Conservation (phyloP, 1,140 invertebrate species). For the Sesamia nonagrioides region DNA sequence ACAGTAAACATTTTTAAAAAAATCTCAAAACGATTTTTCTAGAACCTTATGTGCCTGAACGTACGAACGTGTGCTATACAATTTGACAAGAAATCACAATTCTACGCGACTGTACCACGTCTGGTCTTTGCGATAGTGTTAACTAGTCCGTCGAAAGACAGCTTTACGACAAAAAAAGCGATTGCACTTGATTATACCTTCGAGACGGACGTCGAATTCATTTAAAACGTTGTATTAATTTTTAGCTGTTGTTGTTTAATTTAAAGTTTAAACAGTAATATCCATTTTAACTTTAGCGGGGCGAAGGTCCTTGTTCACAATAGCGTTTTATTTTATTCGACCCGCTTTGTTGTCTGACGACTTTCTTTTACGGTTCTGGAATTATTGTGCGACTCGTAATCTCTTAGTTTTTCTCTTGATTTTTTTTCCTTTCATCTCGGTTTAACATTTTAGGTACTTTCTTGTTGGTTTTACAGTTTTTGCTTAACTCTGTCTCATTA, state of each 20-base stretch:
- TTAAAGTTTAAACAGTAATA: conserved; percentile 46
- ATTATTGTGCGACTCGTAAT: conserved; percentile 32
- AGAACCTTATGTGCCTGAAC: conserved; percentile 9
- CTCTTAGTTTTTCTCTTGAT: conserved; percentile 23
- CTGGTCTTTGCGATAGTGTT: conserved; percentile 70
- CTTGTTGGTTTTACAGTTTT: conserved; percentile 11
- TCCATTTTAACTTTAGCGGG: conserved; percentile 30
- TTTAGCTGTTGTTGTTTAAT: conserved; percentile 54
- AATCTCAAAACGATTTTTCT: conserved; percentile 31
- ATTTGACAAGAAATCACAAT: conserved; percentile 1
- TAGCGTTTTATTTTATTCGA: conserved; percentile 20
- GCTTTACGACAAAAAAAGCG: conserved; percentile 59
- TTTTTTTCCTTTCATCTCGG: conserved; percentile 16
- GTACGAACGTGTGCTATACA: conserved; percentile 8
- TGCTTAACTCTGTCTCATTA: conserved; percentile 33
- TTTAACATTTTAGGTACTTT: conserved; percentile 1
- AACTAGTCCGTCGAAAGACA: conserved; percentile 64
- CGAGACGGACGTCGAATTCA: conserved; percentile 57
- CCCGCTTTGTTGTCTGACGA: conserved; percentile 17
- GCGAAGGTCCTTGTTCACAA: conserved; percentile 9
- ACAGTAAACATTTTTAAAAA: conserved; percentile 22
- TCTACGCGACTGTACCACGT: conserved; percentile 60
- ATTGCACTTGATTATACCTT: conserved; percentile 63
- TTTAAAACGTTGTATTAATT: conserved; percentile 61
- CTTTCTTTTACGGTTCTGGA: conserved; percentile 12